Evolutionary conservation across 2,888 invertebrate species (phyloP).

Genomic region (Ephialtes manifestator): DNA sequence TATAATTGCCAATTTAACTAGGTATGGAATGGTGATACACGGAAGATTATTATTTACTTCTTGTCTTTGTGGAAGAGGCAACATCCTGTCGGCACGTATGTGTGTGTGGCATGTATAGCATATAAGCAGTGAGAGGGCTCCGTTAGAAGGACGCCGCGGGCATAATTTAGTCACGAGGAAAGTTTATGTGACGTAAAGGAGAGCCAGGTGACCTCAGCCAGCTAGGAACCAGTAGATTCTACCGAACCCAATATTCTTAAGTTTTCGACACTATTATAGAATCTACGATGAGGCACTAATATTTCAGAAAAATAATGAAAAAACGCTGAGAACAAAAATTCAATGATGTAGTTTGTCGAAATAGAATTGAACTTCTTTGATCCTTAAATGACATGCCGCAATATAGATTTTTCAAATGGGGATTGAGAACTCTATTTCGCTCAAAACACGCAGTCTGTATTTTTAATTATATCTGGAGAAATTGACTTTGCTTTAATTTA

Average conservation of each 20-base stretch:
- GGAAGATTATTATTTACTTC: conserved; percentile 71
- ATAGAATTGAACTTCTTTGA: background rate
- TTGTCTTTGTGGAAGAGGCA: conserved; percentile 63
- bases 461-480: too few species aligned
- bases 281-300: background rate
- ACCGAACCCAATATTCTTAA: background rate
- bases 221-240: conserved; percentile 25
- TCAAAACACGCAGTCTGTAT: too few species aligned
- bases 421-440: background rate
- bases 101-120: background rate
- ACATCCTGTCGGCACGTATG: conserved; percentile 23
- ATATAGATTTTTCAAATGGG: background rate
- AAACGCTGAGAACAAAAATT: background rate
- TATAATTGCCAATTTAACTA: conserved; percentile 28
- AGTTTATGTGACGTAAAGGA: conserved; percentile 74
- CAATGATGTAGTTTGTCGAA: background rate
- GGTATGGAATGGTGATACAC: conserved; percentile 24
- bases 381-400: background rate
- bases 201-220: conserved; percentile 58
- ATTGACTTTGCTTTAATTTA: too few species aligned
- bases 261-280: conserved; percentile 17
- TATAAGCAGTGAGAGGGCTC: conserved; percentile 5
- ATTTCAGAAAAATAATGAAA: background rate
- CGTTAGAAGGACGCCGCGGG: conserved; percentile 56
- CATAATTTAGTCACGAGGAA: conserved; percentile 73